A percentile compares a stretch with the other conserved stretches of the same genome.
phyloP scores from a whole-genome alignment of 2,797 vertebrate genomes.

The Mionectes olivaceus region DNA sequence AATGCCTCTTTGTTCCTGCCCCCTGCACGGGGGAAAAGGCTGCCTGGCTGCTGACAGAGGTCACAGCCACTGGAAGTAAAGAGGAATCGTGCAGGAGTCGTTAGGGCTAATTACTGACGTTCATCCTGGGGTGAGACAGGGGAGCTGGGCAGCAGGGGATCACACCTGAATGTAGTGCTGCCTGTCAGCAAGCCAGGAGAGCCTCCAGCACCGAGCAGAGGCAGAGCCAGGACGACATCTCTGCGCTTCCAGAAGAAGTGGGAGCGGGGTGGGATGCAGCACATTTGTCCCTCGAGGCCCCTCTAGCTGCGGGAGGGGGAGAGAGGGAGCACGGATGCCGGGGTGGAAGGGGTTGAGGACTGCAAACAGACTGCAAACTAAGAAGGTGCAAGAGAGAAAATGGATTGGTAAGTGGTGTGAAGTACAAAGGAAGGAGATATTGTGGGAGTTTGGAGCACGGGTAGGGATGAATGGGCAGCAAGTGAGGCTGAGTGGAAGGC shows the following conservation, averaged over 20 bases:
- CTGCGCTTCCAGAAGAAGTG: rapidly evolving
- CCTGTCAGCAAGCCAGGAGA: background rate
- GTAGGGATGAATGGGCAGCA: background rate
- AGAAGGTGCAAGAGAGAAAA: background rate
- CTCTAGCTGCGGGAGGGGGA: rapidly evolving
- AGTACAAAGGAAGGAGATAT: background rate
- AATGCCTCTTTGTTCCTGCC: background rate
- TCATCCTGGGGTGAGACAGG: background rate
- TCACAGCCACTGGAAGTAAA: background rate
- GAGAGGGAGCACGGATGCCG: background rate
- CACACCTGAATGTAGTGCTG: background rate
- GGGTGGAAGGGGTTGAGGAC: background rate
- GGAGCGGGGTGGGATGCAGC: rapidly evolving
- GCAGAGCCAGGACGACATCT: background rate
- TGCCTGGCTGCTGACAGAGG: background rate
- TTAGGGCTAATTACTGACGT: background rate
- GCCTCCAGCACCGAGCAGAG: background rate
- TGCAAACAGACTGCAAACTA: background rate
- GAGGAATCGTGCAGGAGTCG: background rate
- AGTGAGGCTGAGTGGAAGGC: background rate
- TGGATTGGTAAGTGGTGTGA: background rate
- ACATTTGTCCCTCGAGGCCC: rapidly evolving
- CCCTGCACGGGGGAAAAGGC: background rate
- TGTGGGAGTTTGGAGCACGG: background rate
- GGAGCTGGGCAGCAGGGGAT: background rate